Conservation (phyloP, 2,888 invertebrate genomes). For the Drosophila paranaensis region DNA sequence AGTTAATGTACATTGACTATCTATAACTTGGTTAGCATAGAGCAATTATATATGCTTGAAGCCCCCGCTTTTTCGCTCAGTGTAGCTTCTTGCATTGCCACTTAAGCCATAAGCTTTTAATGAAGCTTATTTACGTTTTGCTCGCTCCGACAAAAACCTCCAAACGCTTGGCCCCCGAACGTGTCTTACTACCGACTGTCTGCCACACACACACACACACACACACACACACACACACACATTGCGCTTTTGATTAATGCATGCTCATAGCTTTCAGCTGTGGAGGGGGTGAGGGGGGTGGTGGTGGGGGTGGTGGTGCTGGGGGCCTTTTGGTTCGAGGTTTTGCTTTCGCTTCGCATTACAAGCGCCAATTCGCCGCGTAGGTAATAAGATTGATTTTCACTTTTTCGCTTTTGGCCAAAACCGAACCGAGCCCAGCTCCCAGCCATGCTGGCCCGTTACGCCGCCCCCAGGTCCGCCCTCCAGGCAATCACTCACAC, state of each 20-base stretch:
- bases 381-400: constrained; percentile 80
- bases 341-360: constrained; percentile 28
- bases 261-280: constrained; percentile 32
- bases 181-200: constrained; percentile 32
- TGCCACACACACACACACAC: constrained; percentile 35
- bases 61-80: background rate
- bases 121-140: constrained; percentile 78
- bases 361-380: constrained; percentile 60
- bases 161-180: constrained; percentile 2
- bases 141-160: constrained; percentile 25
- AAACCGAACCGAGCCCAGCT: background rate
- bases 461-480: background rate
- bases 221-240: constrained; percentile 16
- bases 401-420: constrained; percentile 68
- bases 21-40: no score
- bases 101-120: constrained; percentile 76
- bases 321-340: background rate
- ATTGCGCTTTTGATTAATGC: constrained; percentile 64
- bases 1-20: no score
- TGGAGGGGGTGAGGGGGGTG: background rate
- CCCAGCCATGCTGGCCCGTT: background rate
- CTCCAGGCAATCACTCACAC: constrained; percentile 71
- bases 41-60: background rate
- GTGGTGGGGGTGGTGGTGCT: no score
- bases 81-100: constrained; percentile 35